Evolutionary conservation across 2,797 vertebrate species (phyloP), one percentile per base, ranked within the genome.

Genomic region (Phoxinus dragarum): DNA sequence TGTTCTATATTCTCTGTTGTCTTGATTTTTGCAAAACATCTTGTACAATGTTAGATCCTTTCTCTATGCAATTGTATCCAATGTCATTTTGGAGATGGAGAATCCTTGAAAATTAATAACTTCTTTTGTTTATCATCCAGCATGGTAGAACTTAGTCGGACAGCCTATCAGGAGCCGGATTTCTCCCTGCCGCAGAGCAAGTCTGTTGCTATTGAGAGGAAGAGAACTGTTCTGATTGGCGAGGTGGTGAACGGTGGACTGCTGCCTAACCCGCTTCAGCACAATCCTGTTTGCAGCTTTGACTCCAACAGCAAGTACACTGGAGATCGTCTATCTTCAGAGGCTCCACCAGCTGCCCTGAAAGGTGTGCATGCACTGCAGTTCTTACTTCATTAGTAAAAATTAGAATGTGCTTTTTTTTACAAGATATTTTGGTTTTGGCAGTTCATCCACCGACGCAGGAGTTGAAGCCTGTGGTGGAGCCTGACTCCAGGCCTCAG

Each of bases 71-170:
- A 11, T 19, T 42, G 54, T 73, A 17, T n/a, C 5, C 14, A 82
- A 16, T 49, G 21, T 49, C 3, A 42, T 72, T 72, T 82, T 7
- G 2, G 11, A 44, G 17, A 54, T 75, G 56, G 12, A 12, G 6
- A 49, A 19, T 44, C 42, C 19, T 21, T 54, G 4, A 59, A 49
- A 85, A 52, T 16, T 1, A 40, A 66, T 66, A 5, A 3, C 7
- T 17, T 36, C 34, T n/a, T 84, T 52, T 80, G 17, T 74, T 4
- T 31, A 17, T 69, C 81, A 6, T n/a, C 16, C 92, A 96, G 96
- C n/a, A 56, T 94, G 86, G 97, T 99, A 0, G 98, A 99, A 90
- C 92, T 99, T 88, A 99, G 96, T 82, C 97, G 98, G 40, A 93
- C 93, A 0, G 90, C 95, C 23, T 98, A 95, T 89, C 93, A 97